Conservation (phyloP, 1,140 invertebrate species). For the Anastrepha obliqua region DNA sequence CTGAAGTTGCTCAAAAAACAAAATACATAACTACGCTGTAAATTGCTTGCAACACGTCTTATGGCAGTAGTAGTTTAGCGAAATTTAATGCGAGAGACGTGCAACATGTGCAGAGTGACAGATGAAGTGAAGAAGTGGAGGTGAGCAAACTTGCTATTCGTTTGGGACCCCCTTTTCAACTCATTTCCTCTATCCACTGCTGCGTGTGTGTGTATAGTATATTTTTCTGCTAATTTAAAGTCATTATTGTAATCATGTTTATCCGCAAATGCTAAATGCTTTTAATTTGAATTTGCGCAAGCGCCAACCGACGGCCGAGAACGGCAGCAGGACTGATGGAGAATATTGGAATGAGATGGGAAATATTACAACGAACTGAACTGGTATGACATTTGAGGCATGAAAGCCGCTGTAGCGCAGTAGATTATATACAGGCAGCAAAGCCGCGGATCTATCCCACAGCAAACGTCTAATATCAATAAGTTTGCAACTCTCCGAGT, state of each 20-base stretch:
- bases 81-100: constrained; percentile 50
- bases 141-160: background rate
- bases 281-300: constrained; percentile 62
- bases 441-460: too few relatives aligned
- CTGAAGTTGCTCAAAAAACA: background rate
- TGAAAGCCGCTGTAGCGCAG: too few relatives aligned
- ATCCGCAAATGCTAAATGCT: constrained; percentile 67
- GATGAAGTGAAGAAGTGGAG: background rate
- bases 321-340: background rate
- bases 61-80: constrained; percentile 40
- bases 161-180: background rate
- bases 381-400: too few relatives aligned
- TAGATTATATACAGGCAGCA: too few relatives aligned
- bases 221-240: constrained; percentile 69
- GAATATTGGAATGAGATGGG: too few relatives aligned
- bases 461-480: too few relatives aligned
- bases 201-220: background rate
- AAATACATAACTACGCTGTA: background rate
- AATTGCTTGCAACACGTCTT: constrained; percentile 45
- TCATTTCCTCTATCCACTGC: background rate
- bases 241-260: constrained; percentile 73
- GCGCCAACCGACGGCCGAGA: background rate
- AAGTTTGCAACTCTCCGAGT: too few relatives aligned
- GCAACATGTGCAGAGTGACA: constrained; percentile 6
- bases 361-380: too few relatives aligned